phyloP scores from a whole-genome alignment of 2,888 invertebrate species.

The Andrena bucephala region DNA sequence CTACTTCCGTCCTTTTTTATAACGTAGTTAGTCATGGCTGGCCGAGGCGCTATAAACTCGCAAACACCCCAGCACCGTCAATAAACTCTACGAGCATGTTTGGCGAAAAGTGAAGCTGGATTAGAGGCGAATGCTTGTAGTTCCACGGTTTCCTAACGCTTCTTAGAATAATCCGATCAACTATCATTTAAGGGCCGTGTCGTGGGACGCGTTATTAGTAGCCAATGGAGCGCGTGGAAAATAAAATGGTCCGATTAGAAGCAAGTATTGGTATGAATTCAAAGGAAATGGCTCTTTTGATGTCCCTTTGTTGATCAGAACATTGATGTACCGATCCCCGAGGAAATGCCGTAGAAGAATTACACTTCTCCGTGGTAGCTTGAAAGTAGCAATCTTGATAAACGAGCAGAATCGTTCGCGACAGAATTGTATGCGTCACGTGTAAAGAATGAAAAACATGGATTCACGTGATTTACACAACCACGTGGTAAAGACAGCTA shows the following conservation, averaged over 20 bases:
- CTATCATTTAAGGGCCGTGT: constrained; percentile 18
- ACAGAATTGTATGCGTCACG: constrained; percentile 29
- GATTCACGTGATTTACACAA: constrained; percentile 25
- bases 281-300: too few relatives aligned
- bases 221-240: not conserved
- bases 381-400: constrained; percentile 34
- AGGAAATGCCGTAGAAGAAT: not conserved
- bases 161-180: constrained; percentile 37
- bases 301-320: too few relatives aligned
- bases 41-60: constrained; percentile 40
- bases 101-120: constrained; percentile 5
- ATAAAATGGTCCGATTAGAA: too few relatives aligned
- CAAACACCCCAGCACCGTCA: constrained; percentile 11
- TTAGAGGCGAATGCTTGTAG: constrained; percentile 9
- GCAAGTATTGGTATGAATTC: too few relatives aligned
- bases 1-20: constrained; percentile 41
- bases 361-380: constrained; percentile 2
- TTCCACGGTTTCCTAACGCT: constrained; percentile 13
- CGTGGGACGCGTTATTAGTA: constrained; percentile 17
- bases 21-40: constrained; percentile 49
- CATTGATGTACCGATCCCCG: too few relatives aligned
- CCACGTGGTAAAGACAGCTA: constrained; percentile 26
- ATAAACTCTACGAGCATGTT: constrained; percentile 37
- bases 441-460: constrained; percentile 35
- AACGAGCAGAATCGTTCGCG: constrained; percentile 41